These are phyloP conservation scores for Chymomyza procnemis DNA, from an alignment of 2,888 invertebrate genomes.

Conservation along the genomic window DNA sequence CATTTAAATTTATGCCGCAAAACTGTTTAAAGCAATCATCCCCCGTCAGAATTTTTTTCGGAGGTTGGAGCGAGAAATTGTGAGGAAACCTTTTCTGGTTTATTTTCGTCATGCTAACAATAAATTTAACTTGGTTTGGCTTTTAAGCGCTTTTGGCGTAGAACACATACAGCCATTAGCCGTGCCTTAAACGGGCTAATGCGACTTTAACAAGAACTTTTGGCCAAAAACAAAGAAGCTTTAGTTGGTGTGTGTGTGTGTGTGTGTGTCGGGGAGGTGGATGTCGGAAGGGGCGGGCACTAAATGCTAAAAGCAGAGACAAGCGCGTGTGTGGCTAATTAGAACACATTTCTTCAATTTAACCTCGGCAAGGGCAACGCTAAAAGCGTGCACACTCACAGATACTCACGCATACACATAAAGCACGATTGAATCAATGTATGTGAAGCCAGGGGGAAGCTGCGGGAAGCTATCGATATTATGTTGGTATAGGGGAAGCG, in stretches of 20 bases:
- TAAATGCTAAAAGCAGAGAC: slow-evolving; percentile 1
- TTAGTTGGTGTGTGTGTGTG: not conserved
- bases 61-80: not conserved
- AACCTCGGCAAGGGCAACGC: slow-evolving; percentile 35
- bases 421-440: slow-evolving; percentile 10
- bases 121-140: slow-evolving; percentile 48
- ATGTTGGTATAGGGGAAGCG: not conserved
- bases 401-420: slow-evolving; percentile 20
- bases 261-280: not conserved
- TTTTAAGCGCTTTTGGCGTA: slow-evolving; percentile 16
- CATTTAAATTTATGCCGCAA: slow-evolving; percentile 1
- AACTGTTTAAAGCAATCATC: slow-evolving; percentile 1
- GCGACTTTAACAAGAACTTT: slow-evolving; percentile 68
- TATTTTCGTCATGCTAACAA: slow-evolving; percentile 47
- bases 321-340: slow-evolving; percentile 63
- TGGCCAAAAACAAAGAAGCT: slow-evolving; percentile 44
- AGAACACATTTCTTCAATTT: slow-evolving; percentile 71
- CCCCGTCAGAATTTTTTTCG: not conserved
- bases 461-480: slow-evolving; percentile 41
- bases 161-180: slow-evolving; percentile 44
- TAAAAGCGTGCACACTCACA: slow-evolving; percentile 1
- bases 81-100: slow-evolving; percentile 12
- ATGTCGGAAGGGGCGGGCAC: not conserved
- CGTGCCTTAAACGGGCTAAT: slow-evolving; percentile 60
- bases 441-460: slow-evolving; percentile 24